A percentile compares a stretch with the other conserved stretches of the same genome.
Conservation (phyloP, 2,888 invertebrate genomes). For the Euspilapteryx auroguttella region DNA sequence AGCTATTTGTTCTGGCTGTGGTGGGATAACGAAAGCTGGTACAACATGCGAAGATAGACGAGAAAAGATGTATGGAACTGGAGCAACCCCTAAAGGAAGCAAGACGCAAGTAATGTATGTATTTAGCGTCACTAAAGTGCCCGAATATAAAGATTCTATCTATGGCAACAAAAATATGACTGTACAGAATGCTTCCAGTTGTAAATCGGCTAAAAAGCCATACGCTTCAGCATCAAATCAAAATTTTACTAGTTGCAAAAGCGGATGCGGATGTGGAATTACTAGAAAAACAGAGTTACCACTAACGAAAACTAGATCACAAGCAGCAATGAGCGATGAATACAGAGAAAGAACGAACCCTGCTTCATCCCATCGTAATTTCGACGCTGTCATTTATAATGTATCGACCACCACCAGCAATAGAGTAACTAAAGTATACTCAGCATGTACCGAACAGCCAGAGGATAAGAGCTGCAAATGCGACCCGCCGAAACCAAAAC, state of each 20-base stretch:
- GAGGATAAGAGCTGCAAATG: conserved; percentile 43
- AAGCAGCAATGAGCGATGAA: not conserved
- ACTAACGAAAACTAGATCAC: not conserved
- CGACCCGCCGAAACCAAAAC: conserved; percentile 30
- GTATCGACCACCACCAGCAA: not conserved
- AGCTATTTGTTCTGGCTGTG: conserved; percentile 24
- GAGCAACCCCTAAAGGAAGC: conserved; percentile 21
- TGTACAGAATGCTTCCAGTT: too few relatives aligned
- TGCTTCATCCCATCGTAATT: not conserved
- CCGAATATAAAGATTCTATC: conserved; percentile 18
- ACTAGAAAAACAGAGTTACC: too few relatives aligned
- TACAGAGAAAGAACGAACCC: not conserved
- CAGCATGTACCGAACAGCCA: conserved; percentile 13
- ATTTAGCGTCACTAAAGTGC: conserved; percentile 19
- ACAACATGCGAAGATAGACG: conserved; percentile 32
- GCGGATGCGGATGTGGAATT: not conserved
- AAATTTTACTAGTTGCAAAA: not conserved
- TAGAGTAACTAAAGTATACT: not conserved
- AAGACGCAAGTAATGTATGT: conserved; percentile 23
- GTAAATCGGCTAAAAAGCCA: not conserved
- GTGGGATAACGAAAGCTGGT: conserved; percentile 19
- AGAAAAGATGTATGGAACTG: conserved; percentile 21
- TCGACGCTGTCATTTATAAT: not conserved
- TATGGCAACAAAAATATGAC: conserved; percentile 17
- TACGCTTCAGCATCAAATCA: not conserved